Evolutionary conservation across 2,888 invertebrate genomes (phyloP).

Genomic region (Helleia helle): DNA sequence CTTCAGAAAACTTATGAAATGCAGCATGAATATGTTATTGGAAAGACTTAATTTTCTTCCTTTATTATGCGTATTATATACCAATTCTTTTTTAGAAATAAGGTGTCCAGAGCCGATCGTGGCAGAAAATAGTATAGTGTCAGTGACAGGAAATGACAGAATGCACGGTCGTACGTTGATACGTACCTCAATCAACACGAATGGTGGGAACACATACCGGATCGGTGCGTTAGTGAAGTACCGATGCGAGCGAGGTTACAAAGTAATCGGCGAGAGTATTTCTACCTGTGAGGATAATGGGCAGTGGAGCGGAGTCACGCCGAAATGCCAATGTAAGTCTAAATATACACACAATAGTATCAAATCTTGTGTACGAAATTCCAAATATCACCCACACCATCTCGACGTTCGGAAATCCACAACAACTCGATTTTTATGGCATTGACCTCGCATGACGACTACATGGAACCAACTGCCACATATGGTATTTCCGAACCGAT

Average conservation of each 20-base stretch:
- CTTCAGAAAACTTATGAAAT: too few species aligned
- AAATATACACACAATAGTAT: too few species aligned
- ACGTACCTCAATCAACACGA: constrained; percentile 79
- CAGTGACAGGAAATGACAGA: constrained; percentile 92
- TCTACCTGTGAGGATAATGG: constrained; percentile 91
- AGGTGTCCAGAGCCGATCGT: constrained; percentile 88
- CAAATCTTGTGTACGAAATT: too few species aligned
- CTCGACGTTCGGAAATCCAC: too few species aligned
- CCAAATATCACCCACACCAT: too few species aligned
- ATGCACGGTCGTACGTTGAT: constrained; percentile 90
- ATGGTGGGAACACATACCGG: constrained; percentile 84
- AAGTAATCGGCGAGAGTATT: constrained; percentile 87
- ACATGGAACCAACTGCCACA: too few species aligned
- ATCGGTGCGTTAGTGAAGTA: constrained; percentile 91
- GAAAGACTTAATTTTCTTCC: too few species aligned
- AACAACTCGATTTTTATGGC: too few species aligned
- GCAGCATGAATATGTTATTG: too few species aligned
- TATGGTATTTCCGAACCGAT: too few species aligned
- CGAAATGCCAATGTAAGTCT: constrained; percentile 87
- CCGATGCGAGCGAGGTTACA: constrained; percentile 91
- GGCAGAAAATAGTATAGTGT: constrained; percentile 88
- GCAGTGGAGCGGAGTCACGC: constrained; percentile 87
- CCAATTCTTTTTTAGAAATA: constrained; percentile 79
- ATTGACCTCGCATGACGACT: too few species aligned
- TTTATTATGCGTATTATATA: too few species aligned